Base-by-base conservation (phyloP, 1,140 invertebrate species). In the Ips nitidus region DNA sequence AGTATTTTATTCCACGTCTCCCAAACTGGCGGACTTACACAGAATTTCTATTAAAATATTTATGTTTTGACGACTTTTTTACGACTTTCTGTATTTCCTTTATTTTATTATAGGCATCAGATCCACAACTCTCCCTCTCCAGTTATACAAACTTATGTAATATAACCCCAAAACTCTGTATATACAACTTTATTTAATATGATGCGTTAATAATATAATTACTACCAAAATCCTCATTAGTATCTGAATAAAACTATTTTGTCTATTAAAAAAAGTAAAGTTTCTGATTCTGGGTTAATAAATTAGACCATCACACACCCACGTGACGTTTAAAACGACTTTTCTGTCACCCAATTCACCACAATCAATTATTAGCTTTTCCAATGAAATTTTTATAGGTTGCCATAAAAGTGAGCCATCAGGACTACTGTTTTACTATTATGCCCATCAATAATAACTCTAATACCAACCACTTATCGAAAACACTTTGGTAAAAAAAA, bases 401-500 rank as follows among this genome's bases (percentile, higher is more conserved):
- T 52, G 56, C 53, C 66, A 68, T 68, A 68, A 68, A 68, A 52
- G 8, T 60, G 37, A 52, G 38, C 38, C 57, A 22, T 22, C 22
- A 42, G 22, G 41, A 50, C 66, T 42, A 52, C 56, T 59, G 56
- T 68, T 68, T 68, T 68, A 60, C 40, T 68, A 60, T 68, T 60
- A 68, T 68, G 57, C 47, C 57, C 58, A 60, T 68, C 47, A 60
- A 68, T 60, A 68, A 68, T 65, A 56, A 56, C 41, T 68, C 60
- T 68, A 52, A 68, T 68, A 68, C 66, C 59, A 59, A 68, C 66
- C 66, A 68, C 66, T 68, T 68, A 68, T 68, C 66, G 45, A 68
- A 68, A 68, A 68, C 57, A 68, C 66, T 68, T 68, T 68, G 66
- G 58, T 68, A 68, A 68, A 68, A 68, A 68, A 59, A 41, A 60